phyloP scores from a whole-genome alignment of 2,888 invertebrate genomes.

The Tetragonisca angustula region DNA sequence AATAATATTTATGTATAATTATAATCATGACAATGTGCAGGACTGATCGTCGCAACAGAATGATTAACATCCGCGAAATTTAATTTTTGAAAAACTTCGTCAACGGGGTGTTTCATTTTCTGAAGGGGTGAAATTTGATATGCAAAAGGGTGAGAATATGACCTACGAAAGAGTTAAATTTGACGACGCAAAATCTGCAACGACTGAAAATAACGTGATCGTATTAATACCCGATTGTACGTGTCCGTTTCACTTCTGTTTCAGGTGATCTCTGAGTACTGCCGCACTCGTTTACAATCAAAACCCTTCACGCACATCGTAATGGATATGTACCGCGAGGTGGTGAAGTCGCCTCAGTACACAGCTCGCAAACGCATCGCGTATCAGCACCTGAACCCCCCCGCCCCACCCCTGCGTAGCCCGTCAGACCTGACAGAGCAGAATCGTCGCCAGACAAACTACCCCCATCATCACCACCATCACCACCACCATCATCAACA shows the following conservation, averaged over 20 bases:
- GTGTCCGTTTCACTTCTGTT: conserved; percentile 11
- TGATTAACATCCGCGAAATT: no score
- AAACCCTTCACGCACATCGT: conserved; percentile 87
- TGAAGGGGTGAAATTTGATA: no score
- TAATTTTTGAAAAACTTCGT: no score
- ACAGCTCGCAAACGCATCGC: conserved; percentile 77
- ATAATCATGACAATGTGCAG: no score
- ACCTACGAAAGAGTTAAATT: no score
- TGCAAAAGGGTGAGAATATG: no score
- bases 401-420: conserved; percentile 47
- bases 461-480: conserved; percentile 33
- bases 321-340: conserved; percentile 87
- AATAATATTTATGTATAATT: no score
- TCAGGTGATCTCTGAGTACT: conserved; percentile 87
- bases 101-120: no score
- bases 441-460: conserved; percentile 49
- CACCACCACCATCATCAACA: conserved; percentile 32
- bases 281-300: conserved; percentile 85
- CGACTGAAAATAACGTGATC: no score
- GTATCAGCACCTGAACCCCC: conserved; percentile 61
- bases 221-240: neutral
- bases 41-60: no score
- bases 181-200: no score
- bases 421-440: conserved; percentile 50
- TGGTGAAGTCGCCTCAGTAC: conserved; percentile 80